A percentile compares a stretch with the other conserved stretches of the same genome.
Conservation (phyloP, 1,140 invertebrate species). For the Episyrphus balteatus region DNA sequence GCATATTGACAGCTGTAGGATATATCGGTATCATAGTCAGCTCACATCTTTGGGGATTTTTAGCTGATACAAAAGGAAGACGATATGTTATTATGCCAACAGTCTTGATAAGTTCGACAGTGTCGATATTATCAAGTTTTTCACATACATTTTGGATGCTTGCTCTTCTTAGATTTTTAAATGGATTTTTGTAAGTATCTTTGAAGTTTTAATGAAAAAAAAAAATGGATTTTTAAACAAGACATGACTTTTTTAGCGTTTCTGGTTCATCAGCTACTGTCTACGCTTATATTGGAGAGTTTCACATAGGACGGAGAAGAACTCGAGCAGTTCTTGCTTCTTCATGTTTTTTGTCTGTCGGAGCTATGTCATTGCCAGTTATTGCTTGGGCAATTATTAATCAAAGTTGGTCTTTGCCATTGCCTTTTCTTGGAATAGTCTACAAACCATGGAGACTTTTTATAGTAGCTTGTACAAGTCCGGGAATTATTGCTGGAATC, state of each 20-base stretch:
- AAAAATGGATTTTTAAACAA: too few species aligned
- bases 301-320: constrained; percentile 49
- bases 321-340: constrained; percentile 49
- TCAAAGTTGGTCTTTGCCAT: constrained; percentile 12
- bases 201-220: too few species aligned
- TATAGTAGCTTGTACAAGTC: constrained; percentile 50
- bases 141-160: constrained; percentile 9
- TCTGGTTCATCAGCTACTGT: constrained; percentile 60
- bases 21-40: constrained; percentile 45
- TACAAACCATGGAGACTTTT: constrained; percentile 67
- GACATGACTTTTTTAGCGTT: constrained; percentile 39
- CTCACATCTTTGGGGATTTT: constrained; percentile 58
- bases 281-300: constrained; percentile 58
- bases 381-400: constrained; percentile 45
- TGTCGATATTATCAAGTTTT: constrained; percentile 9
- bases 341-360: constrained; percentile 48
- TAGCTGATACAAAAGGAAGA: constrained; percentile 62
- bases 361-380: constrained; percentile 42
- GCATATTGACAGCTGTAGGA: constrained; percentile 37
- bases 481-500: constrained; percentile 49
- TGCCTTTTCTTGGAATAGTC: constrained; percentile 23
- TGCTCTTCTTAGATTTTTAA: constrained; percentile 9
- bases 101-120: constrained; percentile 8
- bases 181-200: constrained; percentile 15
- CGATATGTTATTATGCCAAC: constrained; percentile 46